Evolutionary conservation across 2,113 vertebrate genomes (phyloP).

Genomic region (Pyxicephalus adspersus): DNA sequence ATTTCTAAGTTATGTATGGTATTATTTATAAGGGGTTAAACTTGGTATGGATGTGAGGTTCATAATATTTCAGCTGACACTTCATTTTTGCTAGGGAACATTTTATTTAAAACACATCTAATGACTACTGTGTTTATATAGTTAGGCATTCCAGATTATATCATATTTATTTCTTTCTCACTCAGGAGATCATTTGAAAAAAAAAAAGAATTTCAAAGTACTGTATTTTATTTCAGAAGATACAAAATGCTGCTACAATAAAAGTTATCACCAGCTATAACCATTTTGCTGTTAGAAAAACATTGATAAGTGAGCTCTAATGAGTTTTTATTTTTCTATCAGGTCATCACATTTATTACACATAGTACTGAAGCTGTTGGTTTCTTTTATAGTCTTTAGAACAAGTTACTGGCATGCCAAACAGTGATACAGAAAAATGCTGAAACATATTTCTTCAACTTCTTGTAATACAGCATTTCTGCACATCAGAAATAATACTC

Average conservation of each 20-base stretch:
- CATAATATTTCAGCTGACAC: no score
- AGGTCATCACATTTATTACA: slow-evolving; percentile 37
- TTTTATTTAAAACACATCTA: no score
- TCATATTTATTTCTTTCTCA: no score
- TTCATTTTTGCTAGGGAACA: no score
- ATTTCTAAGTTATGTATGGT: no score
- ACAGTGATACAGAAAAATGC: slow-evolving; percentile 15
- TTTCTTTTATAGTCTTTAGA: slow-evolving; percentile 19
- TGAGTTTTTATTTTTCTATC: slow-evolving; percentile 41
- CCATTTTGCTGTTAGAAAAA: slow-evolving; percentile 33
- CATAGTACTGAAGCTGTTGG: slow-evolving; percentile 3
- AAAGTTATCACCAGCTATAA: slow-evolving; percentile 38
- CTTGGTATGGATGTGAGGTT: no score
- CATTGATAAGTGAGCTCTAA: slow-evolving; percentile 46
- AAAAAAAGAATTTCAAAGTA: not conserved
- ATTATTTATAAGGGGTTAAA: no score
- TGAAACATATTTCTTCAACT: not conserved
- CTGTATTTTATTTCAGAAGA: not conserved
- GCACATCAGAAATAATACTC: slow-evolving; percentile 17
- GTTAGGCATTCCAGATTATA: no score
- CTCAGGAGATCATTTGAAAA: no score
- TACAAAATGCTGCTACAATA: slow-evolving; percentile 38
- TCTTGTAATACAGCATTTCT: slow-evolving; percentile 2
- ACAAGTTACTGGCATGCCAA: slow-evolving; percentile 20
- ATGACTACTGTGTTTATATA: no score